These are phyloP conservation scores for Corydoras maculifer DNA, from an alignment of 2,113 vertebrate genomes.

Conservation along the genomic window DNA sequence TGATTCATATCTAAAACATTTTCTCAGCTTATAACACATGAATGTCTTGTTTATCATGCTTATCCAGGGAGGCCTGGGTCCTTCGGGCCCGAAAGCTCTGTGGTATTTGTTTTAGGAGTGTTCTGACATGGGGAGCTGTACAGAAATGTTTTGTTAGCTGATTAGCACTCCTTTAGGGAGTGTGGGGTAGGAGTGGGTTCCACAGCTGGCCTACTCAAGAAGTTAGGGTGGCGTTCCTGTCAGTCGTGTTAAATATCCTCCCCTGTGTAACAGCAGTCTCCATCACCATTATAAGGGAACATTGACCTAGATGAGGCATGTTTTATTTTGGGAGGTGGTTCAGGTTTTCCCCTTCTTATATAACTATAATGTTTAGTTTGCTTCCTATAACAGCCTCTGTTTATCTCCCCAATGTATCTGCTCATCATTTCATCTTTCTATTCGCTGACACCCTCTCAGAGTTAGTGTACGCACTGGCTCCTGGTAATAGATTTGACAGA, in stretches of 20 bases:
- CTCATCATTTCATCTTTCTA: not conserved
- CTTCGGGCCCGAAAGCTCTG: slow-evolving; percentile 38
- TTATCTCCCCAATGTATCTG: not conserved
- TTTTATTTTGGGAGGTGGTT: slow-evolving; percentile 46
- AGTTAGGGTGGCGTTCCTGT: slow-evolving; percentile 16
- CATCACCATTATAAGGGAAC: slow-evolving; percentile 16
- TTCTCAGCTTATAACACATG: not conserved
- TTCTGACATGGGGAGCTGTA: slow-evolving; percentile 32
- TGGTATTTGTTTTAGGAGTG: slow-evolving; percentile 54
- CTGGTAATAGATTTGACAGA: not conserved
- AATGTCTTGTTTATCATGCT: slow-evolving; percentile 5
- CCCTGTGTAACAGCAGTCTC: not conserved
- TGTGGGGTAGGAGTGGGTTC: slow-evolving; percentile 11
- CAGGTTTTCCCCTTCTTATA: not conserved
- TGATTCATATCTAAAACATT: too few species aligned
- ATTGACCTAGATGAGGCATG: slow-evolving; percentile 53
- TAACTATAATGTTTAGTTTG: not conserved
- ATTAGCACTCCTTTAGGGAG: slow-evolving; percentile 51
- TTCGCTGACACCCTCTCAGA: not conserved
- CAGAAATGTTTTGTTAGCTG: slow-evolving; percentile 56
- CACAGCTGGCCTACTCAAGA: slow-evolving; percentile 16
- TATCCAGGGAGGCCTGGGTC: slow-evolving; percentile 8
- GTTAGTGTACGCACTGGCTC: not conserved
- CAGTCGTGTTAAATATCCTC: slow-evolving; percentile 33
- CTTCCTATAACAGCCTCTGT: not conserved